phyloP scores from a whole-genome alignment of 2,113 vertebrate genomes.

The Nerophis lumbriciformis region DNA sequence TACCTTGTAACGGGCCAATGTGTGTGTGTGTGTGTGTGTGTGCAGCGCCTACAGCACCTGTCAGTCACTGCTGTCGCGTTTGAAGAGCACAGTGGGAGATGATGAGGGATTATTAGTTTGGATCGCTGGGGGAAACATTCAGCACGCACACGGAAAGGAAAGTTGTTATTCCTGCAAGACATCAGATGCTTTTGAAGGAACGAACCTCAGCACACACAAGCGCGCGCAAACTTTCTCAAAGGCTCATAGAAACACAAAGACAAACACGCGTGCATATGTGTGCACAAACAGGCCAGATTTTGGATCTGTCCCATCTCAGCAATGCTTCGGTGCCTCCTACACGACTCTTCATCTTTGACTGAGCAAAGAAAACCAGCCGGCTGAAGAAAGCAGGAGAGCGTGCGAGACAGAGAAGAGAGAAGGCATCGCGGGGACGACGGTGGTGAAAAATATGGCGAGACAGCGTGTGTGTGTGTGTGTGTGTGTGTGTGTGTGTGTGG shows the following conservation, averaged over 20 bases:
- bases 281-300: slow-evolving; percentile 8
- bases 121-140: slow-evolving; percentile 52
- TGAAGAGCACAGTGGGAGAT: slow-evolving; percentile 52
- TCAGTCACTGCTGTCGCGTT: slow-evolving; percentile 54
- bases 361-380: slow-evolving; percentile 6
- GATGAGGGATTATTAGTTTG: slow-evolving; percentile 61
- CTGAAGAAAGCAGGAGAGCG: slow-evolving; percentile 4
- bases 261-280: slow-evolving; percentile 2
- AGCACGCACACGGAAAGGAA: slow-evolving; percentile 26
- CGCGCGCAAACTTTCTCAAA: slow-evolving; percentile 20
- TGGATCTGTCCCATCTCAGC: slow-evolving; percentile 22
- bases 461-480: slow-evolving; percentile 8
- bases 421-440: neutral
- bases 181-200: slow-evolving; percentile 33
- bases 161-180: slow-evolving; percentile 40
- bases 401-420: neutral
- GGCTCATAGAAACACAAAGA: slow-evolving; percentile 7
- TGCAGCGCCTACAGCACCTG: slow-evolving; percentile 52
- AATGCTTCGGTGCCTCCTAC: slow-evolving; percentile 20
- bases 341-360: slow-evolving; percentile 20
- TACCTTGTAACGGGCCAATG: neutral
- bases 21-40: neutral
- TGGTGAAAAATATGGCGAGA: neutral
- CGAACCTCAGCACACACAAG: slow-evolving; percentile 7
- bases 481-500: neutral